Evolutionary conservation across 2,888 invertebrate genomes (phyloP).

Genomic region (Ophion costatus): DNA sequence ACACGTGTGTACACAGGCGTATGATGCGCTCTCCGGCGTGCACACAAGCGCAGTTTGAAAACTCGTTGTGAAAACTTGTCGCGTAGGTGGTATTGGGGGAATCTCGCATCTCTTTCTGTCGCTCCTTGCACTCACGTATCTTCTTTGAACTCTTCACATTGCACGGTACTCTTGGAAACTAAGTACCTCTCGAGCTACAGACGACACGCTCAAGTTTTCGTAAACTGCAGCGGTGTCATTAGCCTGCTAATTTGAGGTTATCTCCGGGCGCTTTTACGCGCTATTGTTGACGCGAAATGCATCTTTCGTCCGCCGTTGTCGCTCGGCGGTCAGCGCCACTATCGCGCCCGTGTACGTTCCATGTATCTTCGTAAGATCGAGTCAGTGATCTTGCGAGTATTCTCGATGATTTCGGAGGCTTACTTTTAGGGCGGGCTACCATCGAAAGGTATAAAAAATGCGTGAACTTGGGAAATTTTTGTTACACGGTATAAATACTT

Average conservation of each 20-base stretch:
- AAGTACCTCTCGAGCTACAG: not conserved
- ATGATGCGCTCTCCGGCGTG: conserved; percentile 34
- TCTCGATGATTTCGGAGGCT: no score
- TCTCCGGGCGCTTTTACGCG: not conserved
- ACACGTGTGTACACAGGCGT: conserved; percentile 19
- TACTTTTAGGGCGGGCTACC: no score
- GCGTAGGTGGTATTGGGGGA: conserved; percentile 61
- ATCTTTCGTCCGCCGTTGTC: not conserved
- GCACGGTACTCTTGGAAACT: not conserved
- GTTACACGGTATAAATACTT: no score
- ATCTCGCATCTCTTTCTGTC: conserved; percentile 21
- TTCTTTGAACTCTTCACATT: conserved; percentile 8
- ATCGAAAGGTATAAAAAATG: no score
- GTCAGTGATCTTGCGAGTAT: no score
- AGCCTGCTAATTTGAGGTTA: conserved; percentile 26
- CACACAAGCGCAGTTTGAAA: conserved; percentile 59
- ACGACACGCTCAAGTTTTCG: conserved; percentile 13
- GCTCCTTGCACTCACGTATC: conserved; percentile 26
- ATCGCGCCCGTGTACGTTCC: no score
- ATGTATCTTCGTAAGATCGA: no score
- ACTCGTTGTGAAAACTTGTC: conserved; percentile 67
- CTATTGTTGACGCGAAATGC: not conserved
- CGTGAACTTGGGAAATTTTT: no score
- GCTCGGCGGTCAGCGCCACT: no score
- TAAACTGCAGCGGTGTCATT: conserved; percentile 14